Evolutionary conservation across 2,113 vertebrate genomes (phyloP), one percentile per base, ranked within the genome.

Genomic region (Oryzias celebensis): DNA sequence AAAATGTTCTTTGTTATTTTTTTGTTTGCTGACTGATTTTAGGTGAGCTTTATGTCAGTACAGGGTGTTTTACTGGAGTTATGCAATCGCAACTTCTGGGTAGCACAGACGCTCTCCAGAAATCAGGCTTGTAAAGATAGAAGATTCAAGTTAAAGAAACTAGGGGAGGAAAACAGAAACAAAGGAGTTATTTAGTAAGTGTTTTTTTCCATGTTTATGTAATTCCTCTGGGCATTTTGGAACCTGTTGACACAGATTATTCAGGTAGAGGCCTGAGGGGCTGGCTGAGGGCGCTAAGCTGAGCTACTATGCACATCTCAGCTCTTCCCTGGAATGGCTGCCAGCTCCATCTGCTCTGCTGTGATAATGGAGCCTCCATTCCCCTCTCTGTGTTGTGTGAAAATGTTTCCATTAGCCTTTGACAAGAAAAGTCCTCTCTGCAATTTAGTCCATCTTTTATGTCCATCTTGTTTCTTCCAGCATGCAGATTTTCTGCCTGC

Each of bases 211-310:
- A 20, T 87, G 80, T 89, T 83, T 78, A 72, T 86, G 71, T 81
- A 67, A 79, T 81, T 86, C 87, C 85, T 86, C 52, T 52, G 80
- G 85, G 84, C 86, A 77, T 89, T 84, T 85, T 91, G 85, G 90
- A 91, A 91, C 91, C 91, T 92, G 90, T 92, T 93, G 91, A 91
- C 90, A 89, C 87, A 91, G 90, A 93, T 91, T 91, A 91, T 84
- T 90, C 89, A 91, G 92, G 92, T 93, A 85, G 77, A 82, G 78
- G 82, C 87, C 87, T 85, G 78, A 84, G 76, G 86, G 83, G 80
- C 83, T 88, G 81, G 88, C 90, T 80, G 73, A 81, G 84, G 90
- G 90, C 87, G 65, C 81, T 81, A 84, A 88, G 82, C 85, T 12
- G 82, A 88, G 81, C 87, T 85, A 76, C 84, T 81, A 87, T 85